Base-by-base conservation (phyloP, 2,113 vertebrate genomes). In the Triplophysa siluroides region DNA sequence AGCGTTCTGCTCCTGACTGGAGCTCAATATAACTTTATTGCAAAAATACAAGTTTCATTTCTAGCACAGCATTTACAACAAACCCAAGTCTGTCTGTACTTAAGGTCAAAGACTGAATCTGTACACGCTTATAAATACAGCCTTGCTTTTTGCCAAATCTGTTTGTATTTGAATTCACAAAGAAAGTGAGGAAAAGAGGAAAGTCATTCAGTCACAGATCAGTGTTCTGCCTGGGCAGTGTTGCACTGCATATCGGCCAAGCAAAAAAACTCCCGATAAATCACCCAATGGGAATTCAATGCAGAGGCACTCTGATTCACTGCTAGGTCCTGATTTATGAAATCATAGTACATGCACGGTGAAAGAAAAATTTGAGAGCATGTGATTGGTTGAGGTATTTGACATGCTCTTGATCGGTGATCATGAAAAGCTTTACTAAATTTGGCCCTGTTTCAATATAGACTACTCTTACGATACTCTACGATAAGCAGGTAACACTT, bases 11-110 rank as follows among this genome's bases (percentile, higher is more conserved):
- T 84, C 83, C 62, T 47, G 18, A 64, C 63, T 45, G 66, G 86
- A 89, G 87, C 83, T 81, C 74, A 79, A 79, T 77, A 83, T 83
- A 78, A 66, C 86, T 90, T 90, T 90, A 90, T 90, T 90, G 89
- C 82, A 89, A 90, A 90, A 90, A 90, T 89, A 90, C 88, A 88
- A 81, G 83, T 65, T 86, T 73, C 47, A 85, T 86, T 73, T 80
- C 80, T 81, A 85, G 80, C 87, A 88, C 86, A 85, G 84, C 84
- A 86, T 87, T 83, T 87, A 88, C 82, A 87, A 86, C 78, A 83
- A 82, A 83, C 73, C 76, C 47, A 33, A 84, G 81, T 78, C 74
- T 47, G 21, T 73, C 78, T 69, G 71, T 78, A 81, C 74, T 83
- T 61, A 79, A 73, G 60, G 58, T 60, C 47, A 62, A 79, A 86